phyloP scores from a whole-genome alignment of 2,797 vertebrate species.

The Cyclura pinguis region DNA sequence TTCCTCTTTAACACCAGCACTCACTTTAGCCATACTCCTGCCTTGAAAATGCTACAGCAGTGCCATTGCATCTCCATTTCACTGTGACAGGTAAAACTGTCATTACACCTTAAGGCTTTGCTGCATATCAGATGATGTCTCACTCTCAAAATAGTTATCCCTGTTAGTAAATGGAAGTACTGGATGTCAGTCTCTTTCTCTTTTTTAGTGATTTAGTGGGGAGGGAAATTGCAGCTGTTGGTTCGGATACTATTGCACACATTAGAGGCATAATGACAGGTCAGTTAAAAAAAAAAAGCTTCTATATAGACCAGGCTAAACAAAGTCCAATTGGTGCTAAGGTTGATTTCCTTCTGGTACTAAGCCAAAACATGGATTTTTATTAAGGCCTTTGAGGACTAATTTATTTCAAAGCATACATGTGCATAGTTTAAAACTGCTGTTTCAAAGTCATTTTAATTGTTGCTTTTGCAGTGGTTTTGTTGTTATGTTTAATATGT shows the following conservation, averaged over 20 bases:
- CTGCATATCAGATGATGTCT: background rate
- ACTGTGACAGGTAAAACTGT: slow-evolving; percentile 16
- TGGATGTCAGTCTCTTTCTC: background rate
- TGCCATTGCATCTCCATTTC: background rate
- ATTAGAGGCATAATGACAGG: background rate
- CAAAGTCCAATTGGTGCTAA: too few species aligned
- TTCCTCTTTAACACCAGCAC: background rate
- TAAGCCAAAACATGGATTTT: too few species aligned
- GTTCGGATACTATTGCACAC: background rate
- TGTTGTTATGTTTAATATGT: too few species aligned
- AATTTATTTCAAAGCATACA: too few species aligned
- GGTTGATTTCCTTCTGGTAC: too few species aligned
- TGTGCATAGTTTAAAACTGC: too few species aligned
- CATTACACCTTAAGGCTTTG: background rate
- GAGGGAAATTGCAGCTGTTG: background rate
- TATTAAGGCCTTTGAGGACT: too few species aligned
- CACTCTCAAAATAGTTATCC: background rate
- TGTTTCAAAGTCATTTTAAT: too few species aligned
- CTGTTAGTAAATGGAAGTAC: background rate
- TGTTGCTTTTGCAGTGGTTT: too few species aligned
- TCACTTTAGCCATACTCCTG: too few species aligned
- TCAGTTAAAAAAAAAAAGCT: background rate
- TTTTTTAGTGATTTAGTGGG: background rate
- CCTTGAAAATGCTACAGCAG: slow-evolving; percentile 11
- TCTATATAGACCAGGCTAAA: background rate